These are phyloP conservation scores for Bos javanicus DNA, from an alignment of 2,113 vertebrate species.

Conservation along the genomic window DNA sequence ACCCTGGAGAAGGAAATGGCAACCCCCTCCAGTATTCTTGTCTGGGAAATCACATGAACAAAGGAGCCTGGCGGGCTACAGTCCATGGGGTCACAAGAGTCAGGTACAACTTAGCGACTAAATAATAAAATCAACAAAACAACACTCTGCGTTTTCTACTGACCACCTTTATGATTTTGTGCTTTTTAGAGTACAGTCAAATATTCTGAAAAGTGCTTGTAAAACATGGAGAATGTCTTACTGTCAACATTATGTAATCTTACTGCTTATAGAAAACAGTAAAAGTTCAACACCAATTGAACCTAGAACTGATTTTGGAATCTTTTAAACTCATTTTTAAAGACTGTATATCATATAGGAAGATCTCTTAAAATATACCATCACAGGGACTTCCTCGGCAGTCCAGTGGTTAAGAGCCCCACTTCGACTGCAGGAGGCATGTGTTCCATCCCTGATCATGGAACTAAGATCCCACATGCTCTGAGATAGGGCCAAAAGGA, in stretches of 20 bases:
- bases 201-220: background rate
- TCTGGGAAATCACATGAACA: background rate
- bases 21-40: background rate
- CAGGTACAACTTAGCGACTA: background rate
- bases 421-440: background rate
- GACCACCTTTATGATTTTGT: background rate
- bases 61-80: background rate
- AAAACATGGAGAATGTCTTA: background rate
- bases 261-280: background rate
- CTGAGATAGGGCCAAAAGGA: background rate
- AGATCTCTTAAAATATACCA: slow-evolving; percentile 21
- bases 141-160: background rate
- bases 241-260: background rate
- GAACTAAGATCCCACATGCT: background rate
- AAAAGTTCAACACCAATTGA: background rate
- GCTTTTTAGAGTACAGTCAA: background rate
- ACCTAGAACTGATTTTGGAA: slow-evolving; percentile 1
- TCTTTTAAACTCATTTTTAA: background rate
- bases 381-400: background rate
- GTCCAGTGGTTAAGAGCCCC: background rate
- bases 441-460: background rate
- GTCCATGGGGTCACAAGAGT: background rate
- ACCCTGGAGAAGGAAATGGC: background rate
- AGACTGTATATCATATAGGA: background rate
- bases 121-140: background rate